Base-by-base conservation (phyloP, 2,888 invertebrate species). In the Ophion ellenae region DNA sequence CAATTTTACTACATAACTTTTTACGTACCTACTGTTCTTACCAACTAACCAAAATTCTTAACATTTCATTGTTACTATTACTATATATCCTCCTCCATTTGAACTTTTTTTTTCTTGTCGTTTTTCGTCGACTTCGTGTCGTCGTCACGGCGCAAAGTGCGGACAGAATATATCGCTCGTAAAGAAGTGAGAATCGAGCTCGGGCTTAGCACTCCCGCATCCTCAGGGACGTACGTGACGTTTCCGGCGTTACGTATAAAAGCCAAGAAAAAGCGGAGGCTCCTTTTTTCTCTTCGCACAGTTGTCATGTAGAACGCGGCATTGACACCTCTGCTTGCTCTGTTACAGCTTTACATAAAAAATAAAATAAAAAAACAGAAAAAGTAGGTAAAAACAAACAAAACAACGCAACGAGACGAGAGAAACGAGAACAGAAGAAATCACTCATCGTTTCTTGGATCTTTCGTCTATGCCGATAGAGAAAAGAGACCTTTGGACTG, bases 231-330 rank as follows among this genome's bases (percentile, higher is more conserved):
- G 79, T 83, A 83, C 83, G 83, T 83, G 79, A 59, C 79, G 79
- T 79, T 83, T 64, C 79, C 83, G 79, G 74, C 75, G 79, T 79
- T 83, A 83, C 83, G 78, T 47, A 47, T 75, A 70, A 47, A 53
- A 75, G 59, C 79, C 53, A 40, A 69, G 47, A 63, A 64, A 7
- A 63, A 32, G 14, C 11, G 47, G 17, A 14, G n/a, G 9, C 14
- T 47, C 9, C 2, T 14, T 47, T 47, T 32, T 32, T 24, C 32
- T 20, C 10, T 61, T 61, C 11, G 28, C 59, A 67, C 20, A 7
- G 20, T 45, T 9, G 45, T n/a, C 10, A 11, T 45, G 14, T 20
- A 69, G 24, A 47, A 10, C 47, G 47, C n/a, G 40, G 9, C n/a
- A 11, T 20, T 45, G 69, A n/a, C 20, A 69, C 69, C 28, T 32